Base-by-base conservation (phyloP, 1,140 invertebrate genomes). In the Drosophila parabipectinata region DNA sequence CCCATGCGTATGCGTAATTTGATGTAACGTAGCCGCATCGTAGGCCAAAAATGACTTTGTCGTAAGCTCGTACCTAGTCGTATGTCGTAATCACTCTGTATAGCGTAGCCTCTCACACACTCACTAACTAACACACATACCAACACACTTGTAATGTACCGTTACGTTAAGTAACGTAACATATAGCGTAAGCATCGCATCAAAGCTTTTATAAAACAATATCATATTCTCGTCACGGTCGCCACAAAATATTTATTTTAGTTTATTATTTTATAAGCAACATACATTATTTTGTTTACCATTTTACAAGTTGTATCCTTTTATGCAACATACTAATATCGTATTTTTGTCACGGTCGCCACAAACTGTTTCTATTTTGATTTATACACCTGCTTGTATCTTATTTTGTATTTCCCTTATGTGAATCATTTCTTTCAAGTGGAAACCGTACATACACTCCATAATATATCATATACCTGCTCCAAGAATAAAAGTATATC, bases 1-100 rank as follows among this genome's bases (percentile, higher is more conserved):
- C 51, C 54, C 28, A 58, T 32, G 53, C 66, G 54, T 63, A 69
- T 54, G 71, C 59, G 63, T 57, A 64, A 58, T 64, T 21, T 37
- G 7, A 56, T 56, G 64, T 59, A 59, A 72, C 47, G 54, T 71
- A 72, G 67, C 54, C 67, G 67, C 77, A 52, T 56, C 47, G 53
- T 76, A 64, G 63, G 77, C 77, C 24, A 45, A 52, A 34, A 34
- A 34, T 34, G 32, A 34, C 8, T 45, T 9, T 28, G 67, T 32
- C 52, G 64, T 34, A 41, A 47, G 39, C 26, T 28, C 26, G 26
- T 28, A 28, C 26, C 32, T 52, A 47, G 54, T 60, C 51, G 56
- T 57, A 72, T 47, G 24, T 52, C 34, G 47, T 75, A 76, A 69
- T 59, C 56, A 21, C 15, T 45, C 41, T 59, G 41, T 72, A 55